A percentile compares a stretch with the other conserved stretches of the same genome.
Conservation (phyloP, 2,797 vertebrate species). For the Acrossocheilus wenchowensis region DNA sequence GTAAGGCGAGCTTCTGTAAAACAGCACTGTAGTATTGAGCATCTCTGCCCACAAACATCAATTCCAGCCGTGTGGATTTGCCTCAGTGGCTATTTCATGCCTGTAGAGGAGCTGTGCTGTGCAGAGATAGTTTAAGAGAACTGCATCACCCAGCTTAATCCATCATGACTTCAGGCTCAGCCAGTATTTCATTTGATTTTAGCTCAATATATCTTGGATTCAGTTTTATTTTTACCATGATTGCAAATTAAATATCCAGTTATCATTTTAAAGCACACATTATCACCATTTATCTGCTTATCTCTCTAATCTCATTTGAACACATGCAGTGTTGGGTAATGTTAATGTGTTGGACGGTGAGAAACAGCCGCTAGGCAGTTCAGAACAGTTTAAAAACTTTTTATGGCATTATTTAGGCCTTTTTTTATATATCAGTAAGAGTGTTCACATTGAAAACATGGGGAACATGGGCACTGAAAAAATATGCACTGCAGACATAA, state of each 20-base stretch:
- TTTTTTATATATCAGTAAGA: no score
- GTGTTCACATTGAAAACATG: no score
- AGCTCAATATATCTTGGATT: not conserved
- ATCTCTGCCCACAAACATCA: constrained; percentile 1
- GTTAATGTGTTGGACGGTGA: not conserved
- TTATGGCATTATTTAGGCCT: no score
- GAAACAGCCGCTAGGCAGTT: not conserved
- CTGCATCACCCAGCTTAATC: not conserved
- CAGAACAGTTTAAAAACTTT: not conserved
- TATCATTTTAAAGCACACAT: constrained; percentile 8
- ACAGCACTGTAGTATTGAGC: not conserved
- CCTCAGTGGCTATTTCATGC: constrained; percentile 17
- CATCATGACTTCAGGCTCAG: not conserved
- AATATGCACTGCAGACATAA: no score
- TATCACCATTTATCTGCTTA: constrained; percentile 13
- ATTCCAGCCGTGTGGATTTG: not conserved
- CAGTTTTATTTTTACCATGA: not conserved
- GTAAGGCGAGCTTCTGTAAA: not conserved
- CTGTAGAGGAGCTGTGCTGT: constrained; percentile 8
- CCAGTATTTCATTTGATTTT: constrained; percentile 1
- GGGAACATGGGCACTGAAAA: not conserved
- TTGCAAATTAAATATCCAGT: not conserved
- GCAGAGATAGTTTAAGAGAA: not conserved
- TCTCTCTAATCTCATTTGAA: not conserved
- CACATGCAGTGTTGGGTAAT: not conserved